Evolutionary conservation across 2,113 vertebrate genomes (phyloP).

Genomic region (Psephotus haematonotus): DNA sequence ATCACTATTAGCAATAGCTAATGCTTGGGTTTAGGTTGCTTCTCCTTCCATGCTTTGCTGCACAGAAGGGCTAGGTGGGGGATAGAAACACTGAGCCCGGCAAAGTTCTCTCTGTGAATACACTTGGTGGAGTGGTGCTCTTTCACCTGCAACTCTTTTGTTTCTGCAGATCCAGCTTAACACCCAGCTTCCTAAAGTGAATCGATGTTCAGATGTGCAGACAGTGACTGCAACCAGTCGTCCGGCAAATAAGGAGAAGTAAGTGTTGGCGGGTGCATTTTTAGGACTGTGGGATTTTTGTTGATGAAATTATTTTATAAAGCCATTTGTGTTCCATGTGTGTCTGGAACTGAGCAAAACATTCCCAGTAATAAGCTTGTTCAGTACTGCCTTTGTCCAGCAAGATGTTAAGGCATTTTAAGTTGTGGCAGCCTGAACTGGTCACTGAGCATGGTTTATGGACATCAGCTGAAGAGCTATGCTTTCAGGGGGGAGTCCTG

Average conservation of each 20-base stretch:
- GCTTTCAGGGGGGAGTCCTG: neutral
- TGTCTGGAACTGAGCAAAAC: neutral
- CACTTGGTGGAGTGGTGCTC: neutral
- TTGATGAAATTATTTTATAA: neutral
- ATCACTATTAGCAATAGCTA: rapidly evolving
- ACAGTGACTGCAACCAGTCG: neutral
- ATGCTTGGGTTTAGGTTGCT: neutral
- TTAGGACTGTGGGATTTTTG: neutral
- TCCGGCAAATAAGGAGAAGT: slow-evolving; percentile 83
- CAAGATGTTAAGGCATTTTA: rapidly evolving
- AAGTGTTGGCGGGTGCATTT: neutral
- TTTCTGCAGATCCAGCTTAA: slow-evolving; percentile 82
- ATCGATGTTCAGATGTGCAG: slow-evolving; percentile 14
- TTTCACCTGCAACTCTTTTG: neutral
- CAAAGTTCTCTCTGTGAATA: too few species aligned
- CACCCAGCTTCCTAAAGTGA: slow-evolving; percentile 71
- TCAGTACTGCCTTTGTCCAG: neutral
- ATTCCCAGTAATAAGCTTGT: neutral
- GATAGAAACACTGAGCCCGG: rapidly evolving
- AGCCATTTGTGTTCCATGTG: neutral
- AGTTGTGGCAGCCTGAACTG: neutral
- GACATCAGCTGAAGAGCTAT: rapidly evolving
- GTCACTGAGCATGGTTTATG: neutral
- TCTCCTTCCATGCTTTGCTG: neutral
- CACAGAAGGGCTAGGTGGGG: neutral